phyloP scores from a whole-genome alignment of 2,888 invertebrate genomes.

The Stenurella melanura region DNA sequence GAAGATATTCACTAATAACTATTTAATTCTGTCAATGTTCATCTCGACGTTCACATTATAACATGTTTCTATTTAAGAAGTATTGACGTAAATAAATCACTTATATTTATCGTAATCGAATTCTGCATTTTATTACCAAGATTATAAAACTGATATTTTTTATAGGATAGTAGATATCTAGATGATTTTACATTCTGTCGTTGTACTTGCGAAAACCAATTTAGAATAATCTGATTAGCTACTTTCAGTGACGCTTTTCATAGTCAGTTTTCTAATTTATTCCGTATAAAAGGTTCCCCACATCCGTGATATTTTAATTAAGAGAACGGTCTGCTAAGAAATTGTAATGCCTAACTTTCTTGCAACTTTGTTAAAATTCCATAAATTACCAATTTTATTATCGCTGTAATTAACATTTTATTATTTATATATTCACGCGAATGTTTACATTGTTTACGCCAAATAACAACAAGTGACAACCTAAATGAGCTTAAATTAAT shows the following conservation, averaged over 20 bases:
- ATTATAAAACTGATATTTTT: slow-evolving; percentile 20
- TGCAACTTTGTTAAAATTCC: slow-evolving; percentile 43
- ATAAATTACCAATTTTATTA: slow-evolving; percentile 46
- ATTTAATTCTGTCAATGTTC: too few relatives aligned
- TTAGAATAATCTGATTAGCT: slow-evolving; percentile 54
- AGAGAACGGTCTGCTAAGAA: slow-evolving; percentile 38
- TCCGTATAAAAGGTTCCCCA: slow-evolving; percentile 52
- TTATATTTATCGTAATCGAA: too few relatives aligned
- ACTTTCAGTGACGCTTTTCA: slow-evolving; percentile 46
- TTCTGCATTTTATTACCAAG: not conserved
- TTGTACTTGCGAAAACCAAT: slow-evolving; percentile 46
- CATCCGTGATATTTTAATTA: slow-evolving; percentile 57
- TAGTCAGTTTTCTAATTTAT: slow-evolving; percentile 53
- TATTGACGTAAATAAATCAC: too few relatives aligned
- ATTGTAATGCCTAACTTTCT: slow-evolving; percentile 39
- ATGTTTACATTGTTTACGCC: slow-evolving; percentile 27
- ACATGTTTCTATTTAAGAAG: too few relatives aligned
- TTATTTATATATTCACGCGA: slow-evolving; percentile 35
- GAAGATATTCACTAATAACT: too few relatives aligned
- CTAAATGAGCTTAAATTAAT: not conserved
- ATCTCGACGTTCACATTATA: too few relatives aligned
- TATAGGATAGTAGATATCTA: slow-evolving; percentile 5
- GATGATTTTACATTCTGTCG: slow-evolving; percentile 32
- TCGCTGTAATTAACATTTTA: slow-evolving; percentile 28
- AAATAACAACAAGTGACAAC: slow-evolving; percentile 20